Conservation (phyloP, 2,888 invertebrate genomes). For the Azorinus chamasolen region DNA sequence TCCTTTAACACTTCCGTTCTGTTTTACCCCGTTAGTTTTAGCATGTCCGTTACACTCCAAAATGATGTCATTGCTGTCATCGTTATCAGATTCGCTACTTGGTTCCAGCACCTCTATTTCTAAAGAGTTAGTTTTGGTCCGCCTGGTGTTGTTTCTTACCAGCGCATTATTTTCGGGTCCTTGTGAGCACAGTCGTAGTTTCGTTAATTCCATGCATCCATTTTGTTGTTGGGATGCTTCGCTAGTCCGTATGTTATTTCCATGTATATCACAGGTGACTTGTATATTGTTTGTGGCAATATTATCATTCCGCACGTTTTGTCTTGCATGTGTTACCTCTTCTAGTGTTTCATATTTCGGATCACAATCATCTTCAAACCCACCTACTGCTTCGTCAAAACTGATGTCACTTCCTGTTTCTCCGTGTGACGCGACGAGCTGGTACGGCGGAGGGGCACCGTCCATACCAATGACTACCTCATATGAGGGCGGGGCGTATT, state of each 20-base stretch:
- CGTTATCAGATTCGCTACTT: constrained; percentile 22
- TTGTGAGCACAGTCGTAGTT: constrained; percentile 37
- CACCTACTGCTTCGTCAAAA: constrained; percentile 39
- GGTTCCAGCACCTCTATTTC: constrained; percentile 31
- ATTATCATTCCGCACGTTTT: background rate
- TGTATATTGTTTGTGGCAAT: background rate
- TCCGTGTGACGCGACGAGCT: constrained; percentile 39
- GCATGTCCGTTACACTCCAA: constrained; percentile 6
- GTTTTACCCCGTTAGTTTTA: background rate
- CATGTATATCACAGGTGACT: constrained; percentile 59
- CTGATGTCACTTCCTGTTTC: constrained; percentile 35
- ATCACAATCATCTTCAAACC: constrained; percentile 14
- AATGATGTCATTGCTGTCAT: constrained; percentile 15
- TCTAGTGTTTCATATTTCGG: constrained; percentile 6
- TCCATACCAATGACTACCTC: constrained; percentile 70
- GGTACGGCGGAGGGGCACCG: constrained; percentile 68
- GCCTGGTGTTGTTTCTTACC: background rate
- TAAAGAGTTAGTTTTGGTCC: background rate
- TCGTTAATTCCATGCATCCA: constrained; percentile 35
- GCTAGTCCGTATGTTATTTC: constrained; percentile 9
- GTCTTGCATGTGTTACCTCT: background rate
- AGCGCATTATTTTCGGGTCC: background rate
- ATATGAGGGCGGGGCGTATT: constrained; percentile 75
- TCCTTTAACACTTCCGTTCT: background rate
- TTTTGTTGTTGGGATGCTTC: background rate